Conservation (phyloP, 2,113 vertebrate species). For the Calonectris borealis region DNA sequence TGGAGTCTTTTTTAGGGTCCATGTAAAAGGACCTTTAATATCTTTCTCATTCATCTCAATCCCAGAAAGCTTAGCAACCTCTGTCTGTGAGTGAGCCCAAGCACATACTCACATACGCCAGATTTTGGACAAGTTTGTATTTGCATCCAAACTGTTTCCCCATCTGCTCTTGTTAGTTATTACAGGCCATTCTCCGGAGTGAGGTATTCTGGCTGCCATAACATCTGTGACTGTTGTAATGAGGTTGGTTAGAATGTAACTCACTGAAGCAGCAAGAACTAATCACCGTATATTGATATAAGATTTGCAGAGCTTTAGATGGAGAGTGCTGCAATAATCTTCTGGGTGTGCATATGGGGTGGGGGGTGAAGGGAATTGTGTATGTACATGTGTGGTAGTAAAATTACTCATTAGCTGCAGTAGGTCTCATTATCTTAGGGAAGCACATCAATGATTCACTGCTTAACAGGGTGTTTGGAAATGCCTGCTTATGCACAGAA, state of each 20-base stretch:
- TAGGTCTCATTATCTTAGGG: constrained; percentile 37
- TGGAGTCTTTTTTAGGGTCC: background rate
- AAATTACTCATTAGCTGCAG: constrained; percentile 60
- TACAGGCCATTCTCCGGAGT: constrained; percentile 24
- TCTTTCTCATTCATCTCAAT: background rate
- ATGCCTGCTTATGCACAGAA: background rate
- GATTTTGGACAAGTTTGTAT: background rate
- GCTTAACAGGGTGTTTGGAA: constrained; percentile 47
- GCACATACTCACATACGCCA: background rate
- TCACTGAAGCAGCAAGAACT: constrained; percentile 44
- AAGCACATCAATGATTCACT: constrained; percentile 47
- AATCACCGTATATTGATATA: background rate
- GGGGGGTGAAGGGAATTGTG: background rate
- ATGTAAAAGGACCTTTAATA: background rate
- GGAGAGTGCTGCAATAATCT: constrained; percentile 26
- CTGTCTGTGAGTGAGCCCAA: background rate
- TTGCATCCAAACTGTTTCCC: constrained; percentile 41
- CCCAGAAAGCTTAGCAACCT: background rate
- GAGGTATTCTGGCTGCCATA: background rate
- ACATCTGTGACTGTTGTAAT: constrained; percentile 30
- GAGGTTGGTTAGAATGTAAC: constrained; percentile 28
- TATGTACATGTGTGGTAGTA: constrained; percentile 22
- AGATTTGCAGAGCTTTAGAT: background rate
- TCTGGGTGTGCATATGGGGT: background rate
- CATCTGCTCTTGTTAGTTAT: constrained; percentile 48